Conservation (phyloP, 2,797 vertebrate genomes). For the Gastrophryne carolinensis region DNA sequence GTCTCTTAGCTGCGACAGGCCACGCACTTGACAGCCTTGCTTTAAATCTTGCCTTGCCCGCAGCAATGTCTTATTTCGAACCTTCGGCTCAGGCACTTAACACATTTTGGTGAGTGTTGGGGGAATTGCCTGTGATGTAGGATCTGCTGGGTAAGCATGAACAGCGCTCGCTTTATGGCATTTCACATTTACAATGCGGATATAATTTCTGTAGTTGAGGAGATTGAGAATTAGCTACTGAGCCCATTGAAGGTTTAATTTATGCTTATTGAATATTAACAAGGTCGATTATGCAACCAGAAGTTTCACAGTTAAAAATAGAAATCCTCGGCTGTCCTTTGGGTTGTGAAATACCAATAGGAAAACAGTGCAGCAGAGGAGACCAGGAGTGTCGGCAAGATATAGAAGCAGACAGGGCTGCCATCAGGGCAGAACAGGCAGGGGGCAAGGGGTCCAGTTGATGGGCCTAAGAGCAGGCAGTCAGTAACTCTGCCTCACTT, state of each 20-base stretch:
- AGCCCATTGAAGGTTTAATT: not conserved
- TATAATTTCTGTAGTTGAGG: not conserved
- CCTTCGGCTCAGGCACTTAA: not conserved
- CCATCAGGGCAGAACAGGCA: no score
- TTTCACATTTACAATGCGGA: not conserved
- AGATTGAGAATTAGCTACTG: not conserved
- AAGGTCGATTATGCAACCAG: not conserved
- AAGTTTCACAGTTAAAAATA: not conserved
- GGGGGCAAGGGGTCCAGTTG: no score
- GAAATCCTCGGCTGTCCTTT: not conserved
- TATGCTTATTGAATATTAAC: not conserved
- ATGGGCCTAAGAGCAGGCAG: no score
- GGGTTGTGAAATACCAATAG: no score
- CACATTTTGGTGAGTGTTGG: not conserved
- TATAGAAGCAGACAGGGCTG: no score
- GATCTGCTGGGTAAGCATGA: constrained; percentile 2
- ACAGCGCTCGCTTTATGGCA: not conserved
- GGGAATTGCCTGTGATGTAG: not conserved
- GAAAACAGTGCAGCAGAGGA: no score
- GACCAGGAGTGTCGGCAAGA: no score
- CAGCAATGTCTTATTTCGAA: constrained; percentile 10
- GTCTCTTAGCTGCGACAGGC: not conserved
- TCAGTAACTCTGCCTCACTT: no score
- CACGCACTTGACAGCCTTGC: not conserved
- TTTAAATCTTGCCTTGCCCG: not conserved